phyloP scores from a whole-genome alignment of 2,113 vertebrate species.

The Chamaea fasciata region DNA sequence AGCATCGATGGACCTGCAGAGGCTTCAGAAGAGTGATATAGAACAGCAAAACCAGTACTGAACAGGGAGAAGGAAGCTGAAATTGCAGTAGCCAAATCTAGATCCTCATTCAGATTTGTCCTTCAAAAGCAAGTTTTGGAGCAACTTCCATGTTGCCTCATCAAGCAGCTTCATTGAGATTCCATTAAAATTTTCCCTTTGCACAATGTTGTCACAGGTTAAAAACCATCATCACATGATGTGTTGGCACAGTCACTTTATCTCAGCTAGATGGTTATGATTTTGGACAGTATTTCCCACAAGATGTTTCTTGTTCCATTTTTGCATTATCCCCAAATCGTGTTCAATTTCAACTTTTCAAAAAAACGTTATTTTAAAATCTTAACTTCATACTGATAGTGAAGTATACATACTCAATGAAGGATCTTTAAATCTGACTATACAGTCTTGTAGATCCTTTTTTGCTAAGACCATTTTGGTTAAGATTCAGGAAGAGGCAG shows the following conservation, averaged over 20 bases:
- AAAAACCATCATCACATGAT: not conserved
- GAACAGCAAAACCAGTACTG: not conserved
- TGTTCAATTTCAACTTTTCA: not conserved
- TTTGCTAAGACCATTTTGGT: not conserved
- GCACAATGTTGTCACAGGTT: not conserved
- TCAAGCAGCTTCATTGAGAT: not conserved
- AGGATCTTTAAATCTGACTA: not conserved
- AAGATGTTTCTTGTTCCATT: not conserved
- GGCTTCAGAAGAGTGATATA: not conserved
- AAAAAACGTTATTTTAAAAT: not conserved
- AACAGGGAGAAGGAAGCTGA: not conserved
- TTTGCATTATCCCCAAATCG: not conserved
- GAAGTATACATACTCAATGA: not conserved
- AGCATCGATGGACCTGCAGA: not conserved
- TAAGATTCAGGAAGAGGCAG: not conserved
- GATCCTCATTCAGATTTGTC: not conserved
- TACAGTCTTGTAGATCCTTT: not conserved
- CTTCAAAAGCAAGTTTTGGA: not conserved
- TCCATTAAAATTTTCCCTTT: not conserved
- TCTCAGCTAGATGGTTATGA: not conserved
- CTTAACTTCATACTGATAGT: not conserved
- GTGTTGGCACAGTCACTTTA: not conserved
- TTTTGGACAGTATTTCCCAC: constrained; percentile 28
- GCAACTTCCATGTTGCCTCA: not conserved
- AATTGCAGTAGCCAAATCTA: not conserved